Evolutionary conservation across 2,888 invertebrate genomes (phyloP), one percentile per base, ranked within the genome.

Genomic region (Zygogramma bicolorata): DNA sequence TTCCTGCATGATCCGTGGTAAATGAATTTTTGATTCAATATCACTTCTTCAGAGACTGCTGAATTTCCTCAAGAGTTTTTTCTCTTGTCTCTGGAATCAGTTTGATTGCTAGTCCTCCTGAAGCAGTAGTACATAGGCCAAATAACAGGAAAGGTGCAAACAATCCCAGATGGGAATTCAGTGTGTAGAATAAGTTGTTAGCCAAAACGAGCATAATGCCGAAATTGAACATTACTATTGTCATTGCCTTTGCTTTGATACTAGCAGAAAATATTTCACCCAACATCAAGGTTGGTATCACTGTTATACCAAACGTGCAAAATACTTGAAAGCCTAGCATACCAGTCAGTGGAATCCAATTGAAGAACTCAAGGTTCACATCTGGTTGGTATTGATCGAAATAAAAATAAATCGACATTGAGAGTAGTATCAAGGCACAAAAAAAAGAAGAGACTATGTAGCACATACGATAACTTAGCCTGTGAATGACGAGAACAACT

Each of bases 261-360:
- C 81, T 83, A 2, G 82, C 79, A 8, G 84, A 82, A 71, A 84
- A 85, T 22, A 85, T 58, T 70, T 84, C 84, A n/a, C 83, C 81
- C 10, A 81, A 38, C 79, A 84, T 80, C 20, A 84, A 69, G 2
- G 81, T 81, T 13, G 84, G 84, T 7, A 84, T 80, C 5, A 82
- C 73, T 10, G 81, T 80, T 25, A 83, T 65, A 18, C 83, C 84
- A 13, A 77, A 74, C 6, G 80, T 40, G 13, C 27, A 15, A 22
- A 63, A 70, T 1, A 65, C 46, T 1, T 70, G 68, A 13, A 38
- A 77, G 3, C 40, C 6, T 4, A 82, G 62, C 81, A 84, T 80
- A 5, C 82, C 83, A 2, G 74, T 75, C 6, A 84, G 63, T 13
- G 84, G 84, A 22, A 84, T 66, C 83, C 83, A 84, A n/a, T 74